A percentile compares a stretch with the other conserved stretches of the same genome.
phyloP scores from a whole-genome alignment of 2,797 vertebrate genomes.

The Leptodactylus fallax region DNA sequence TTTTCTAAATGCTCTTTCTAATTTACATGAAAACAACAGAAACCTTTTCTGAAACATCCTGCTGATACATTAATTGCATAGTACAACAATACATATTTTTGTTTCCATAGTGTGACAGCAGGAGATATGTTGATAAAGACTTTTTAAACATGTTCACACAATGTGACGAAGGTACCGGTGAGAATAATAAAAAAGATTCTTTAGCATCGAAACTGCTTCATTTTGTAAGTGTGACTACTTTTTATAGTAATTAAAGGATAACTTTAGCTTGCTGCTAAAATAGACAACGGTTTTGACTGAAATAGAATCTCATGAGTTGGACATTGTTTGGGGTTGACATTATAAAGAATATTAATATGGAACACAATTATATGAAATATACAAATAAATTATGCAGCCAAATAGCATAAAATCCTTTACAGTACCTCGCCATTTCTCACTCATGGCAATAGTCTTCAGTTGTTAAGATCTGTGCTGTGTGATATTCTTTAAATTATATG shows the following conservation, averaged over 20 bases:
- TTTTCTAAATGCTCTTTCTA: background rate
- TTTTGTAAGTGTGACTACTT: slow-evolving; percentile 4
- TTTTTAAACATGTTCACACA: slow-evolving; percentile 20
- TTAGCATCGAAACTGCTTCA: background rate
- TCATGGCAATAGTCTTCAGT: too few species aligned
- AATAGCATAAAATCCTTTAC: background rate
- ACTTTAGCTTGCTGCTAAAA: background rate
- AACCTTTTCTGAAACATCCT: slow-evolving; percentile 13
- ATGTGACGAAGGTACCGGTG: slow-evolving; percentile 16
- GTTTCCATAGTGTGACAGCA: slow-evolving; percentile 34
- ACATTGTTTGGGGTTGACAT: background rate
- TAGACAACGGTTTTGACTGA: background rate
- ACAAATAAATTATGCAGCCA: background rate
- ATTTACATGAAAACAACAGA: slow-evolving; percentile 15
- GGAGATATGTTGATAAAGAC: slow-evolving; percentile 18
- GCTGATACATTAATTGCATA: slow-evolving; percentile 36
- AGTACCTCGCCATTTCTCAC: too few species aligned
- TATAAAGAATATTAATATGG: background rate
- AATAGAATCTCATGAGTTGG: background rate
- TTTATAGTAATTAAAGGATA: background rate
- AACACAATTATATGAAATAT: background rate
- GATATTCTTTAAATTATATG: too few species aligned
- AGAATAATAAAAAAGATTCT: slow-evolving; percentile 28
- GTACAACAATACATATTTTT: slow-evolving; percentile 45
- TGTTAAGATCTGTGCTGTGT: too few species aligned